Evolutionary conservation across 23 tunicate species (phyloP), one percentile per base, ranked within the genome.

Genomic region (Styela clava): DNA sequence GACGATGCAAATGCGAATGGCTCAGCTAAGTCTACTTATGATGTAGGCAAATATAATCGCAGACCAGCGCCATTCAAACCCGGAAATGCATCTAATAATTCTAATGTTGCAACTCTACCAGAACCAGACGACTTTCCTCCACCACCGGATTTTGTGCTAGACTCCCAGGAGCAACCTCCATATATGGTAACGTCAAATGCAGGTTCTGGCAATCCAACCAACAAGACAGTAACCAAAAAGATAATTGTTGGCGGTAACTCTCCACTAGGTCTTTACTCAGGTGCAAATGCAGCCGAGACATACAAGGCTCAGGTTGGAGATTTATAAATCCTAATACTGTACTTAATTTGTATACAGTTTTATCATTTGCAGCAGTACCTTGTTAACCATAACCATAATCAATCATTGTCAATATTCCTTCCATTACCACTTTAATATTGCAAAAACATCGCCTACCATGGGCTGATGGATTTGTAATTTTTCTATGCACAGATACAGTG

Each of bases 201-300:
- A 67, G 71, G 71, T 44, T 29, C 31, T 67, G 71, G 71, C 30
- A 1, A 35, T 22, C 29, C 84, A 22, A 12, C 61, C 56, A 33
- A 16, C 74, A 22, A n/a, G 32, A 27, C 56, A 64, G 83, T 64
- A 16, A 62, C 82, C 21, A 61, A 78, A 44, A 52, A 26, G 20
- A 21, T 56, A 69, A 32, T 44, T 69, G 85, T 82, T 2, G 85
- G 85, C 36, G 77, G 83, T 0, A 84, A 76, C 67, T 24, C 31
- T 5, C 71, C 88, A 2, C 73, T 77, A 35, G 88, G 88, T 1
- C 34, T 84, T 30, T 84, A 84, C 65, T 84, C 88, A 22, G 35
- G 65, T 22, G 74, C 82, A 12, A 84, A 84, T 51, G 88, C 56
- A 18, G 31, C 64, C 26, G 68, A 37, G 21, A 37, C 63, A 24